Percentiles rank a stretch among this genome's conserved stretches.
These are phyloP conservation scores for Gracilinanus agilis DNA, from an alignment of 2,113 vertebrate species.

Conservation along the genomic window DNA sequence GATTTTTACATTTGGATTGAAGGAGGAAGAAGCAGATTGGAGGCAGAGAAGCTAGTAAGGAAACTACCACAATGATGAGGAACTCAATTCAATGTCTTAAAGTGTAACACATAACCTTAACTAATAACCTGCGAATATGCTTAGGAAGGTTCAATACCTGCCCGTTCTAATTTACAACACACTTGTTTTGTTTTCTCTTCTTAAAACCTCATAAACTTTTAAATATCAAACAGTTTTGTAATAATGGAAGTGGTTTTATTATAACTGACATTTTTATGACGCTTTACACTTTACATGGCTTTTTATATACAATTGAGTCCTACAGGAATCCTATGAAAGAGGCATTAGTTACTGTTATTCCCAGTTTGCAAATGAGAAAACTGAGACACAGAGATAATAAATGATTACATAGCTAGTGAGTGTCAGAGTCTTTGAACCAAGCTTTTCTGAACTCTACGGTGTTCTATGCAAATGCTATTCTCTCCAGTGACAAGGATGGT, in stretches of 20 bases:
- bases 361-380: neutral
- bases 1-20: neutral
- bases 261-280: slow-evolving; percentile 22
- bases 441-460: neutral
- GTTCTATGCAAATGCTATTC: neutral
- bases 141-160: neutral
- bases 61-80: neutral
- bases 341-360: neutral
- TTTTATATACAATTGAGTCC: neutral
- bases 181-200: neutral
- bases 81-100: neutral
- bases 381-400: neutral
- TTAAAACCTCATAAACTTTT: neutral
- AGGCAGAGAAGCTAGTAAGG: neutral
- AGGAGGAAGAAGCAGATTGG: neutral
- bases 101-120: neutral
- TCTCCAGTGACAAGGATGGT: neutral
- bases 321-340: neutral
- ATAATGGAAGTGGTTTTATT: neutral
- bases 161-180: neutral
- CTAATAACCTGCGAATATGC: slow-evolving; percentile 7
- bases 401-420: neutral
- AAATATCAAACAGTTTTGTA: neutral
- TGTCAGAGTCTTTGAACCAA: neutral
- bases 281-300: slow-evolving; percentile 21